Evolutionary conservation across 2,888 invertebrate species (phyloP), one percentile per base, ranked within the genome.

Genomic region (Pachycephus smyrnensis): DNA sequence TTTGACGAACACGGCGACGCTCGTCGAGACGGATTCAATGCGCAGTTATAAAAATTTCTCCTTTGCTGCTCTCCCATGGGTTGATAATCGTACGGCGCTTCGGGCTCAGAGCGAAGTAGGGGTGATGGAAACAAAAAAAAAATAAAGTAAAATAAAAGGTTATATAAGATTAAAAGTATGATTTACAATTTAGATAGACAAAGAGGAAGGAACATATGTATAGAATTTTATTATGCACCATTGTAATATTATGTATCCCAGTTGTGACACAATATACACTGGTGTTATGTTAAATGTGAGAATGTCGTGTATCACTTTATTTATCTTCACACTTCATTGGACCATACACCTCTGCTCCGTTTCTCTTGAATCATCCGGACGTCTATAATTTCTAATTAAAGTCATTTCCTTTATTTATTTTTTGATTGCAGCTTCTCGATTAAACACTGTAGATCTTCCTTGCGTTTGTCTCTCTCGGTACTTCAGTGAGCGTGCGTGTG

Each of bases 151-250:
- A 73, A 76, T 80, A 80, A 73, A 40, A 40, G 40, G 40, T 40
- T 40, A 40, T 40, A 40, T 40, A 23, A 71, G 80, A 86, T 88
- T 86, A 82, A 81, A 84, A 87, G 86, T 89, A 88, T 89, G 86
- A 89, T 90, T 91, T 90, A 90, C 86, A 86, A 40, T 84, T 88
- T 90, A 89, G 89, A 89, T 90, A 90, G 89, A 85, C 74, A 81
- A 80, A 80, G 80, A 77, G 68, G 55, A 73, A 83, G 85, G 88
- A 84, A 85, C 88, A 90, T 90, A 91, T 91, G 90, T 91, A 91
- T 91, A 91, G 88, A 90, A 89, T 89, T 91, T 91, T 91, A 91
- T 90, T 91, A 91, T 89, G 91, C 91, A 91, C 91, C 91, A 90
- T 89, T 91, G 91, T 91, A 91, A 90, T 90, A 91, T 90, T 91